Percentiles rank a stretch among this genome's conserved stretches.
Evolutionary conservation across 2,888 invertebrate species (phyloP).

Genomic region (Acronicta leporina): DNA sequence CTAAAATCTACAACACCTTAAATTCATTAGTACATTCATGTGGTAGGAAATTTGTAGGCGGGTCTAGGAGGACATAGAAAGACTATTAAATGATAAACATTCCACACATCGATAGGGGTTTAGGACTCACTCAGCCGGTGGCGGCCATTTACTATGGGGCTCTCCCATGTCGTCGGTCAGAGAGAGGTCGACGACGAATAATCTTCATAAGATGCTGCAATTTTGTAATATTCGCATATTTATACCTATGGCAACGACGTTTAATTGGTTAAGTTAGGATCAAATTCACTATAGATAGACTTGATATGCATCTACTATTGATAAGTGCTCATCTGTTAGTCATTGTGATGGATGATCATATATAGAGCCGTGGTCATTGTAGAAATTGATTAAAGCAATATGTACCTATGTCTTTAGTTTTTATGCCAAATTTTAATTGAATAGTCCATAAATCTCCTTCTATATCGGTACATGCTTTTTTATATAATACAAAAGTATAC

Average conservation of each 20-base stretch:
- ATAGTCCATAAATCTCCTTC: not conserved
- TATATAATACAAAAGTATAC: slow-evolving; percentile 1
- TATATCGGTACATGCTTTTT: too few species aligned
- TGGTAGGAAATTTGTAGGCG: slow-evolving; percentile 64
- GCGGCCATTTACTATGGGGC: slow-evolving; percentile 82
- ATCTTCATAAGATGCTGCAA: slow-evolving; percentile 93
- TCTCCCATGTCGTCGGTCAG: slow-evolving; percentile 88
- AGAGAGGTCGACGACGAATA: slow-evolving; percentile 92
- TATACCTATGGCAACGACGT: slow-evolving; percentile 87
- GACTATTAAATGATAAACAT: slow-evolving; percentile 77
- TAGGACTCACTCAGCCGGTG: slow-evolving; percentile 86
- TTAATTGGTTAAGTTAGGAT: slow-evolving; percentile 79
- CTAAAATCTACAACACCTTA: slow-evolving; percentile 72
- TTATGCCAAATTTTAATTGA: not conserved
- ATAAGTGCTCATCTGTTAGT: not conserved
- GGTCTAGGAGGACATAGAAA: slow-evolving; percentile 62
- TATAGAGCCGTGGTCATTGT: slow-evolving; percentile 5
- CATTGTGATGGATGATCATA: slow-evolving; percentile 3
- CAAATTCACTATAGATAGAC: slow-evolving; percentile 48
- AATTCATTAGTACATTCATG: slow-evolving; percentile 68
- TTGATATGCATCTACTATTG: too few species aligned
- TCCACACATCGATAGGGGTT: slow-evolving; percentile 85
- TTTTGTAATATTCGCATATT: slow-evolving; percentile 88
- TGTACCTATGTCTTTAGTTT: too few species aligned
- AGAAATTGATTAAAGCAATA: slow-evolving; percentile 32